These are phyloP conservation scores for Momotus momota DNA, from an alignment of 2,797 vertebrate genomes.

Conservation along the genomic window DNA sequence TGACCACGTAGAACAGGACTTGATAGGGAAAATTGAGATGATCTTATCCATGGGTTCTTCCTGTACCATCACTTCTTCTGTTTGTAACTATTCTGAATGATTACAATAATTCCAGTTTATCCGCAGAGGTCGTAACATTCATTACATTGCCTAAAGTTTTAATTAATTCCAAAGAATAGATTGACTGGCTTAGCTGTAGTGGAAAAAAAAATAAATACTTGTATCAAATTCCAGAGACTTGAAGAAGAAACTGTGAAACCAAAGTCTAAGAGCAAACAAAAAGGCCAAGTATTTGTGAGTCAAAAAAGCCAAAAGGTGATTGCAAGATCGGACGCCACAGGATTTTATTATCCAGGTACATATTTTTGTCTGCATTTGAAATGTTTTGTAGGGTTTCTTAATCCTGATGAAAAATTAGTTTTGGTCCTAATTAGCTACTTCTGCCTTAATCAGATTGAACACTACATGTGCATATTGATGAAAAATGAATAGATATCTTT, in stretches of 20 bases:
- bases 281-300: slow-evolving; percentile 57
- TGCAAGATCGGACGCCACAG: slow-evolving; percentile 82
- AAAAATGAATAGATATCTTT: neutral
- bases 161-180: neutral
- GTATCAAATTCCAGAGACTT: slow-evolving; percentile 40
- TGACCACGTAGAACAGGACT: neutral
- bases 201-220: neutral
- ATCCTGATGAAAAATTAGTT: neutral
- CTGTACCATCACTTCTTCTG: neutral
- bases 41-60: neutral
- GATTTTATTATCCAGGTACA: slow-evolving; percentile 86
- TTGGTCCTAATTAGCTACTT: neutral
- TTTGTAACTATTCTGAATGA: neutral
- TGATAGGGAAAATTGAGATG: neutral
- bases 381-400: neutral
- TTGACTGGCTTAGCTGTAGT: neutral
- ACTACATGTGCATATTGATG: neutral
- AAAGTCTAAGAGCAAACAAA: slow-evolving; percentile 49
- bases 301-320: slow-evolving; percentile 81
- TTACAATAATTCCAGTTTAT: neutral
- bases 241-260: slow-evolving; percentile 22
- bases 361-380: neutral
- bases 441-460: neutral
- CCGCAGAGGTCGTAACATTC: neutral
- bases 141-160: neutral